These are phyloP conservation scores for Itoplectis maculator DNA, from an alignment of 2,888 invertebrate genomes.

Conservation along the genomic window DNA sequence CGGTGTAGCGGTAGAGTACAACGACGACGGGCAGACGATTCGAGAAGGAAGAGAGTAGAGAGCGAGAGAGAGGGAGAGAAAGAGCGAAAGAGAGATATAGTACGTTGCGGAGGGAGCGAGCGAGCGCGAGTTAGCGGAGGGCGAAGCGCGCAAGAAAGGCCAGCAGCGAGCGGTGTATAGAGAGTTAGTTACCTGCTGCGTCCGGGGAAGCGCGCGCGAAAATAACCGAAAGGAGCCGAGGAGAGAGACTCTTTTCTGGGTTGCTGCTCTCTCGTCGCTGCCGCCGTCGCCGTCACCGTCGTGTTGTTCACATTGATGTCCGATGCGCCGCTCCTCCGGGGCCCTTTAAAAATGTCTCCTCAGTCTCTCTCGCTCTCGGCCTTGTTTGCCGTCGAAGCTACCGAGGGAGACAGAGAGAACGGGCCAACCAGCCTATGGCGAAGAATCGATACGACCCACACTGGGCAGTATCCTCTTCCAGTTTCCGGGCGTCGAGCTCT, in stretches of 20 bases:
- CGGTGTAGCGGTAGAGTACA: constrained; percentile 35
- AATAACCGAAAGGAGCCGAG: constrained; percentile 27
- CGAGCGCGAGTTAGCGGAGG: constrained; percentile 55
- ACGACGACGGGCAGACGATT: constrained; percentile 42
- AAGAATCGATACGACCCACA: constrained; percentile 46
- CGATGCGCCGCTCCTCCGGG: constrained; percentile 9
- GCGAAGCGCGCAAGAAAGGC: constrained; percentile 69
- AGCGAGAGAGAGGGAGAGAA: constrained; percentile 52
- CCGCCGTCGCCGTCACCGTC: too few species aligned
- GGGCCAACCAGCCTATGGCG: constrained; percentile 9
- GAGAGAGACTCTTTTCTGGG: background rate
- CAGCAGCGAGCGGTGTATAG: constrained; percentile 62
- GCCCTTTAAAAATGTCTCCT: constrained; percentile 63
- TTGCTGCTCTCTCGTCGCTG: constrained; percentile 5
- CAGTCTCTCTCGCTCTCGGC: background rate
- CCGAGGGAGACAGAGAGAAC: too few species aligned
- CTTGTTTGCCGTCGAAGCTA: too few species aligned
- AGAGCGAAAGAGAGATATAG: constrained; percentile 47
- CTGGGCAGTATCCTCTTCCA: constrained; percentile 44
- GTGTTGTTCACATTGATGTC: background rate
- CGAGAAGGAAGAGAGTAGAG: constrained; percentile 32
- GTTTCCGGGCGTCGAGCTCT: constrained; percentile 60
- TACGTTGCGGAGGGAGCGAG: constrained; percentile 6
- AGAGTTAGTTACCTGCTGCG: constrained; percentile 72
- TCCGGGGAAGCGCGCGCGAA: constrained; percentile 37